These are phyloP conservation scores for Drosophila imparisetae DNA, from an alignment of 2,888 invertebrate species.

Conservation along the genomic window DNA sequence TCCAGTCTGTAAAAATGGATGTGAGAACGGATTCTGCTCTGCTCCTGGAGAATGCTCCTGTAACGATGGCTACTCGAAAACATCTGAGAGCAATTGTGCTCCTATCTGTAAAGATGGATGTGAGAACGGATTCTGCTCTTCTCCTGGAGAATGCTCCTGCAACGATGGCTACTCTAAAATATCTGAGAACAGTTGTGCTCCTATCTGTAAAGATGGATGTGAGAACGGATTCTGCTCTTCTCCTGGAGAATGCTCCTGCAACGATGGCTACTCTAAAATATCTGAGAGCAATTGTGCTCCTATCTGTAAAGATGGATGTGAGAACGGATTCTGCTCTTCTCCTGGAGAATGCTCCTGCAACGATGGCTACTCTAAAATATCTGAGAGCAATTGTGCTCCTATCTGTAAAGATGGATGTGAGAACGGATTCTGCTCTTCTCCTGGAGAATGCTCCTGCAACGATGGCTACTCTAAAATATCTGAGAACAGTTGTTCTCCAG, in stretches of 20 bases:
- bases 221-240: constrained; percentile 15
- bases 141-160: not conserved
- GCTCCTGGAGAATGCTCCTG: no score
- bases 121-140: constrained; percentile 18
- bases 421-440: not conserved
- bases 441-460: not conserved
- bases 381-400: constrained; percentile 17
- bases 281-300: no score
- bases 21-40: no score
- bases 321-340: not conserved
- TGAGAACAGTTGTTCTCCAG: not conserved
- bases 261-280: not conserved
- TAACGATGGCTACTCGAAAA: no score
- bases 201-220: constrained; percentile 15
- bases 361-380: not conserved
- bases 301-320: no score
- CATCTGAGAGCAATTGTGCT: not conserved
- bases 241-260: constrained; percentile 11
- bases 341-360: not conserved
- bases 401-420: constrained; percentile 1
- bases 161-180: not conserved
- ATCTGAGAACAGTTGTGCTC: constrained; percentile 82
- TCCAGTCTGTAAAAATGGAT: no score
- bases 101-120: constrained; percentile 5
- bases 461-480: not conserved